phyloP scores from a whole-genome alignment of 2,888 invertebrate species.

The Aphodius granarius region DNA sequence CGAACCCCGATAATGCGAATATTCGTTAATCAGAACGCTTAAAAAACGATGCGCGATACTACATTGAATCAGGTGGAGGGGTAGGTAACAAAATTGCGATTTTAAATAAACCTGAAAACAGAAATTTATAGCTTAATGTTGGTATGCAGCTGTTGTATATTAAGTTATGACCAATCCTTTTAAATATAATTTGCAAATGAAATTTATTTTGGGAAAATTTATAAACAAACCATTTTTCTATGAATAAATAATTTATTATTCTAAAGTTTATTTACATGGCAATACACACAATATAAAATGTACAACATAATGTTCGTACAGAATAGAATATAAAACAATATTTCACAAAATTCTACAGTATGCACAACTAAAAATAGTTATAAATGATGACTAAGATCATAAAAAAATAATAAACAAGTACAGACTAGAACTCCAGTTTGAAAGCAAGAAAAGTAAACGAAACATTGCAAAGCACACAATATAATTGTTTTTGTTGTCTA shows the following conservation, averaged over 20 bases:
- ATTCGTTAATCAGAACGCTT: too few relatives aligned
- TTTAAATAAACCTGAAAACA: too few relatives aligned
- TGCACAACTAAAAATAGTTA: not conserved
- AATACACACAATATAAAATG: not conserved
- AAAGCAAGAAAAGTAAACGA: too few relatives aligned
- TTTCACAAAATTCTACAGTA: not conserved
- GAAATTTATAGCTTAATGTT: too few relatives aligned
- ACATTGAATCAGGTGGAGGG: too few relatives aligned
- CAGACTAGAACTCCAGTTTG: not conserved
- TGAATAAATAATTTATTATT: not conserved
- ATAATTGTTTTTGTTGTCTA: too few relatives aligned
- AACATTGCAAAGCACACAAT: too few relatives aligned
- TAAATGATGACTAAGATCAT: not conserved
- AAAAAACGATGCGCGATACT: too few relatives aligned
- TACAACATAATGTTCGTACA: not conserved
- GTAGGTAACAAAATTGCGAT: too few relatives aligned
- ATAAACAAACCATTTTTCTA: not conserved
- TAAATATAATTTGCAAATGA: not conserved
- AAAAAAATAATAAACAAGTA: not conserved
- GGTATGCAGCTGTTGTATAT: too few relatives aligned
- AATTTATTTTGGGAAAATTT: not conserved
- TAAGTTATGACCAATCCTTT: not conserved
- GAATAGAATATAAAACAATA: not conserved
- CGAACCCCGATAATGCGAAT: too few relatives aligned
- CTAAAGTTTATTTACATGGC: not conserved